These are phyloP conservation scores for Brachypterus glaber DNA, from an alignment of 2,888 invertebrate species.

Conservation along the genomic window DNA sequence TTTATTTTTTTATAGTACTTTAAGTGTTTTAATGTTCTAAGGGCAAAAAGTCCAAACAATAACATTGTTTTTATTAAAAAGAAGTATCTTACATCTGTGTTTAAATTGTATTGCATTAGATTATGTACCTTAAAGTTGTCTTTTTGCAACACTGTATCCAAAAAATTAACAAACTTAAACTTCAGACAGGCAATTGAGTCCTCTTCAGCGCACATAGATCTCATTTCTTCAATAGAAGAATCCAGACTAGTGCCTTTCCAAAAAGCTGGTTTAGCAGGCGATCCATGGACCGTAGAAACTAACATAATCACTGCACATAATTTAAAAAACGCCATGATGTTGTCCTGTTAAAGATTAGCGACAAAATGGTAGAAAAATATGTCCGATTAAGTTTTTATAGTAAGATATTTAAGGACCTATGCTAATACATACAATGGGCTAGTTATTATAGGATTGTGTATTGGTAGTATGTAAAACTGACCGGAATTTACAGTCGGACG, in stretches of 20 bases:
- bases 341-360: no score
- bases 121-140: conserved; percentile 63
- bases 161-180: conserved; percentile 68
- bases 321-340: conserved; percentile 23
- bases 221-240: conserved; percentile 58
- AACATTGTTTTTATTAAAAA: no score
- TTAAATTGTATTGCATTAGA: conserved; percentile 12
- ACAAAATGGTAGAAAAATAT: conserved; percentile 18
- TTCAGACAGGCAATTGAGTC: conserved; percentile 76
- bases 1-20: no score
- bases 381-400: no score
- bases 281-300: conserved; percentile 44
- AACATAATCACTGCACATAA: conserved; percentile 38
- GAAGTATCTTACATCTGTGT: no score
- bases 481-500: no score
- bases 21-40: no score
- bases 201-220: conserved; percentile 62
- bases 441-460: no score
- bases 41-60: no score
- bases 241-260: conserved; percentile 66
- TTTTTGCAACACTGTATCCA: conserved; percentile 70
- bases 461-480: no score
- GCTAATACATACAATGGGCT: no score
- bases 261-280: conserved; percentile 56
- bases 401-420: no score